Evolutionary conservation across 1,140 invertebrate genomes (phyloP), one percentile per base, ranked within the genome.

Genomic region (Ips nitidus): DNA sequence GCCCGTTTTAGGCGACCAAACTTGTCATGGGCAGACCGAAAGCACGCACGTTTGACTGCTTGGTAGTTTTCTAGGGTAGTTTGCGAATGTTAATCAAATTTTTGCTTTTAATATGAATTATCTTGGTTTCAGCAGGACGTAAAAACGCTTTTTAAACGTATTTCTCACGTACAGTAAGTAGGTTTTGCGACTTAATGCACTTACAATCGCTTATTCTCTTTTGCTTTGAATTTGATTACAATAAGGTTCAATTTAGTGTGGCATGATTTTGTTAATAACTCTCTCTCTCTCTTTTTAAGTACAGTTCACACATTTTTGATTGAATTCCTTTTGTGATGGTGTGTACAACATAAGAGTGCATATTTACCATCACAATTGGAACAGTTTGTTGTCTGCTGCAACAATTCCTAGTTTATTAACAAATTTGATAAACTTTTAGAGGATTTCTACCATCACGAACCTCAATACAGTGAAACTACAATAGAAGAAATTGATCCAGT

Each of bases 401-500:
- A 22, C 22, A 22, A 22, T 22, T 22, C 22, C 22, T 22, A 22
- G 22, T 22, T 22, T 22, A 22, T 22, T 22, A 22, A 22, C 22
- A 22, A 22, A 22, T 22, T 22, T 22, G 22, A 22, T 22, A 40
- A 40, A 56, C 8, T 76, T 77, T 66, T 77, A 81, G 79, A 80
- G 73, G 84, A 86, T 80, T 84, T 86, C 79, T 84, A 85, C 77
- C 85, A 85, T 80, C 83, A 84, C 78, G 84, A 84, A 75, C 84
- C 83, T 70, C 82, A 84, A 71, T 86, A 80, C 75, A 81, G 82
- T 75, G 84, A 85, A 77, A 83, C 81, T 36, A 82, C 80, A 63
- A 82, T 80, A 70, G 84, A 82, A 67, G 84, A 85, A 70, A 77
- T 83, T 70, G 83, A 85, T 75, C 84, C 84, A 66, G 78, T 82